phyloP scores from a whole-genome alignment of 2,888 invertebrate genomes.

The Sminthurides aquaticus region DNA sequence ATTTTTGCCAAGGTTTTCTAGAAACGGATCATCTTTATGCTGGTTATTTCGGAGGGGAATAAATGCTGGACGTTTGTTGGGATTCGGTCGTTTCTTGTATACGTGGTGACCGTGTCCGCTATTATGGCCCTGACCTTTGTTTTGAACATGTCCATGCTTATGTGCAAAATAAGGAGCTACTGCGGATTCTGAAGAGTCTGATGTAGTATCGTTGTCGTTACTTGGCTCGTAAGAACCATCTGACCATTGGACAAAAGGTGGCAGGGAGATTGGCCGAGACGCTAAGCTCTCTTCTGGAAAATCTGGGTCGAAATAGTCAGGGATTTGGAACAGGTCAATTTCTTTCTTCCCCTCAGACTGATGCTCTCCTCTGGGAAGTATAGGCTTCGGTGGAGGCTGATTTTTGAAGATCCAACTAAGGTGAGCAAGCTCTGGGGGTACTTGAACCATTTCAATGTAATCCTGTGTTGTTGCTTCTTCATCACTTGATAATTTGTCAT shows the following conservation, averaged over 20 bases:
- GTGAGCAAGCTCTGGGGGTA: conserved; percentile 37
- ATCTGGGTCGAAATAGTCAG: conserved; percentile 16
- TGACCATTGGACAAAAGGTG: not conserved
- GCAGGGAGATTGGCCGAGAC: not conserved
- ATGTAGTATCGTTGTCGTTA: not conserved
- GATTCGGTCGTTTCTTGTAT: not conserved
- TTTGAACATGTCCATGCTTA: not conserved
- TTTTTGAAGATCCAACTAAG: conserved; percentile 41
- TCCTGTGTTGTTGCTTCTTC: not conserved
- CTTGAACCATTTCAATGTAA: conserved; percentile 1
- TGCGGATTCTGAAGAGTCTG: not conserved
- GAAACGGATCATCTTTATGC: conserved; percentile 10
- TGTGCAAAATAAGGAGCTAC: not conserved
- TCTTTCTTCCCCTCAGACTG: conserved; percentile 1
- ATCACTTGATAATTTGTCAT: not conserved
- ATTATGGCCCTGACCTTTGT: too few relatives aligned
- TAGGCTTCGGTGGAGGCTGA: conserved; percentile 40
- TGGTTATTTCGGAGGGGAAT: conserved; percentile 17
- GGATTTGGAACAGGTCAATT: conserved; percentile 6
- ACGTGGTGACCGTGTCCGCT: not conserved
- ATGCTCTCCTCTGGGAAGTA: not conserved
- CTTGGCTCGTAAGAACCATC: not conserved
- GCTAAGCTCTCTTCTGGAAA: conserved; percentile 11
- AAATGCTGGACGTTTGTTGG: conserved; percentile 11
- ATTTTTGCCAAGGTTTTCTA: not conserved